Evolutionary conservation across 2,888 invertebrate species (phyloP), one percentile per base, ranked within the genome.

Genomic region (Rotaria magnacalcarata): DNA sequence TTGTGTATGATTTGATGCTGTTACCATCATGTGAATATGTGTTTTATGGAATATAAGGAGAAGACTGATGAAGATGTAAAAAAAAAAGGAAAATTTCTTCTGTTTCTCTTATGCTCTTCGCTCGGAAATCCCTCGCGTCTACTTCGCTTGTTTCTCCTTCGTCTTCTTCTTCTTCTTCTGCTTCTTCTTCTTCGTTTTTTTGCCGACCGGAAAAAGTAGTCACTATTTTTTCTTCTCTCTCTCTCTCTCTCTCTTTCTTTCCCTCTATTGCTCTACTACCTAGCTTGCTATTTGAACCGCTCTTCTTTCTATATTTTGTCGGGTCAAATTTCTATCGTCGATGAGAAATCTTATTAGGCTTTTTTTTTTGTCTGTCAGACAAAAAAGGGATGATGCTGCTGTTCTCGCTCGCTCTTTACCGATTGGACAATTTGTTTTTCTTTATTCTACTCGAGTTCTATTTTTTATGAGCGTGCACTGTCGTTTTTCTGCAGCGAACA

Each of bases 131-230:
- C 58, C 58, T 60, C n/a, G 58, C 58, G 27, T 60, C 58, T 60
- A 60, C 27, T 60, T 60, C 27, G n/a, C 58, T 60, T 60, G 2
- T n/a, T 60, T 60, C 58, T 60, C 8, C 58, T 60, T 27, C 58
- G 5, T 52, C 52, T 52, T 52, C 52, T 52, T 56, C 56, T 56
- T 56, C 56, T 56, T 24, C 56, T 56, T 34, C 34, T 34, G 34
- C 52, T 52, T 52, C 52, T 52, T 27, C 58, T 60, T 60, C 58
- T 60, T 27, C 58, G 58, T 60, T 60, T 60, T 60, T 60, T 60
- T 60, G 58, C 14, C 58, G 58, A 60, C 58, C 58, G 58, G 58
- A 60, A 60, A 60, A 60, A 60, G 58, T 60, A 60, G 58, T 60
- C 58, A 27, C 58, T 60, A n/a, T 60, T 14, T 60, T 60, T 60